phyloP scores from a whole-genome alignment of 2,113 vertebrate species.

The Cheilinus undulatus region DNA sequence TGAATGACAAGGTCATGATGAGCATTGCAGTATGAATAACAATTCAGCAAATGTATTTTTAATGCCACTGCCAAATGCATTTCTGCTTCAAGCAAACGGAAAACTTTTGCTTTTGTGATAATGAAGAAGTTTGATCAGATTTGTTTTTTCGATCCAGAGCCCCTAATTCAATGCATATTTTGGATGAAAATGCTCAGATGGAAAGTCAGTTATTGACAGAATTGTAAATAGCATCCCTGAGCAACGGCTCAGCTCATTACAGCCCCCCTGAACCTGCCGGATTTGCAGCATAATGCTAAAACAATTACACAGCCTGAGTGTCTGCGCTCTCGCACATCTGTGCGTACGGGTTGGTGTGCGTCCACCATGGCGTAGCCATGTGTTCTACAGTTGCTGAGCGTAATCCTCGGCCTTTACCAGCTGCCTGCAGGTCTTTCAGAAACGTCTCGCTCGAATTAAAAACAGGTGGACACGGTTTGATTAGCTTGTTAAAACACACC shows the following conservation, averaged over 20 bases:
- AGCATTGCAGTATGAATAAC: constrained; percentile 28
- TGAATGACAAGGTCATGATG: constrained; percentile 18
- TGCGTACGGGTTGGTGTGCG: neutral
- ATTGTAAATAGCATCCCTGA: constrained; percentile 48
- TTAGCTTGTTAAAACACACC: constrained; percentile 78
- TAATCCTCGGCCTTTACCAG: constrained; percentile 69
- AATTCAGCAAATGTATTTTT: constrained; percentile 18
- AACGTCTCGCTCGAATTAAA: constrained; percentile 68
- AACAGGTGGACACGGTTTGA: constrained; percentile 75
- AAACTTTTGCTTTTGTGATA: constrained; percentile 24
- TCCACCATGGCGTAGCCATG: constrained; percentile 53
- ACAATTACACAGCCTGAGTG: constrained; percentile 25
- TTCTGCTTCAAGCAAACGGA: constrained; percentile 19
- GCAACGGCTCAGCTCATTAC: constrained; percentile 43
- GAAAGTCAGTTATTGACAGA: constrained; percentile 52
- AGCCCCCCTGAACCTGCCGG: constrained; percentile 20
- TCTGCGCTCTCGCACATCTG: constrained; percentile 15
- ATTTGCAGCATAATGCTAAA: constrained; percentile 14
- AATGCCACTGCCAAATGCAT: constrained; percentile 10
- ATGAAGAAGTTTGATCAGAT: constrained; percentile 38
- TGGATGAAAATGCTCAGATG: constrained; percentile 29
- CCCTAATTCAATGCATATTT: constrained; percentile 3
- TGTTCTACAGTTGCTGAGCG: constrained; percentile 62
- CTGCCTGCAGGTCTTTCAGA: constrained; percentile 65
- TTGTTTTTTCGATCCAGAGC: constrained; percentile 19